These are phyloP conservation scores for Ectropis grisescens DNA, from an alignment of 1,140 invertebrate genomes.

Conservation along the genomic window DNA sequence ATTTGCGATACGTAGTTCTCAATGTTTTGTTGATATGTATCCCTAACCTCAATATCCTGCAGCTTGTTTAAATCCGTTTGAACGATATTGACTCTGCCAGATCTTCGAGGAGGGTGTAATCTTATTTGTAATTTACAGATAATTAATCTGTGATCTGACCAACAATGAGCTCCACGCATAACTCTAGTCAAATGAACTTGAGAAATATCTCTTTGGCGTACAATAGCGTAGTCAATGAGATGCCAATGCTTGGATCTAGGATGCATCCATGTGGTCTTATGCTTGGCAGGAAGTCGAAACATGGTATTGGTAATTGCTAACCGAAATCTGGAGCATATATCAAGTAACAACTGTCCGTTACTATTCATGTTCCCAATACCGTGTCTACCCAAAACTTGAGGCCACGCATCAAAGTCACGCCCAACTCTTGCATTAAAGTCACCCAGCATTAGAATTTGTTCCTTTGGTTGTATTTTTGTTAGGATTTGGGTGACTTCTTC, in stretches of 20 bases:
- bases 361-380: slow-evolving; percentile 20
- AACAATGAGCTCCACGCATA: slow-evolving; percentile 21
- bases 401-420: slow-evolving; percentile 15
- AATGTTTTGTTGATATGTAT: slow-evolving; percentile 2
- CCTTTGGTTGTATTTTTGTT: slow-evolving; percentile 1
- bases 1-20: background rate
- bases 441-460: slow-evolving; percentile 17
- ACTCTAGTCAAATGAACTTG: slow-evolving; percentile 21
- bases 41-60: slow-evolving; percentile 2
- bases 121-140: slow-evolving; percentile 10
- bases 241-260: slow-evolving; percentile 20
- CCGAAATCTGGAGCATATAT: slow-evolving; percentile 17
- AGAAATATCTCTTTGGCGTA: slow-evolving; percentile 12
- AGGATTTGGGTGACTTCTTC: slow-evolving; percentile 6
- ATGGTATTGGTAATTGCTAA: slow-evolving; percentile 19
- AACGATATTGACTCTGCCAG: slow-evolving; percentile 1
- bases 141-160: slow-evolving; percentile 15
- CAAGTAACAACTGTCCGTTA: slow-evolving; percentile 18
- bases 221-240: slow-evolving; percentile 20
- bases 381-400: slow-evolving; percentile 17
- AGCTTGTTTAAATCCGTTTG: slow-evolving; percentile 6
- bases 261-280: slow-evolving; percentile 23
- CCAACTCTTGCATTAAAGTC: slow-evolving; percentile 21
- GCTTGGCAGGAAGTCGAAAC: slow-evolving; percentile 19
- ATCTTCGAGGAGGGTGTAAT: slow-evolving; percentile 11